Evolutionary conservation across 1,140 invertebrate species (phyloP).

Genomic region (Leptinotarsa defecta): DNA sequence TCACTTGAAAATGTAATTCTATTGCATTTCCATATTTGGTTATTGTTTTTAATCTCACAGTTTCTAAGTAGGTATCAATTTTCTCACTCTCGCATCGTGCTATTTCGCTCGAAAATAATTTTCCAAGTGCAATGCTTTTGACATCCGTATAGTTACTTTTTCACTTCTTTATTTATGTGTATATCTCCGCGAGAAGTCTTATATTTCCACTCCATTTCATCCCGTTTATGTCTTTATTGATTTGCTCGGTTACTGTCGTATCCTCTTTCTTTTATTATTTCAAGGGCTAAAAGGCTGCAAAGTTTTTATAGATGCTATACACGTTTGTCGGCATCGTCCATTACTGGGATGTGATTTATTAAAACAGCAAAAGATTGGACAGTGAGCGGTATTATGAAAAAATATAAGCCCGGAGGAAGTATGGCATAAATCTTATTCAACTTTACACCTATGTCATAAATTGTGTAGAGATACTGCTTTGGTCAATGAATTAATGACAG

Average conservation of each 20-base stretch:
- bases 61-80: too few species aligned
- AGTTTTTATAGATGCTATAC: background rate
- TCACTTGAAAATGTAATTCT: too few species aligned
- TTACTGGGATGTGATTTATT: slow-evolving; percentile 28
- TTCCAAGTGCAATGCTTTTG: background rate
- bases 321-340: background rate
- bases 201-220: background rate
- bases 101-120: background rate
- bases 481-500: background rate
- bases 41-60: too few species aligned
- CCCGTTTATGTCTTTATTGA: slow-evolving; percentile 3
- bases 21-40: too few species aligned
- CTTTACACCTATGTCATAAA: slow-evolving; percentile 34
- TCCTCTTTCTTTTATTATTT: background rate
- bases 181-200: background rate
- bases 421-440: slow-evolving; percentile 31
- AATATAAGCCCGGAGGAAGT: slow-evolving; percentile 31
- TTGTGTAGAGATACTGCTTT: slow-evolving; percentile 5
- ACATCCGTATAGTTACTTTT: background rate
- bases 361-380: slow-evolving; percentile 31
- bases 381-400: slow-evolving; percentile 32
- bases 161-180: slow-evolving; percentile 5
- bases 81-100: too few species aligned
- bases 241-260: background rate
- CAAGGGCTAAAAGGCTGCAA: background rate